Percentiles rank a stretch among this genome's conserved stretches.
Evolutionary conservation across 2,113 vertebrate species (phyloP).

Genomic region (Myanophis thanlyinensis): DNA sequence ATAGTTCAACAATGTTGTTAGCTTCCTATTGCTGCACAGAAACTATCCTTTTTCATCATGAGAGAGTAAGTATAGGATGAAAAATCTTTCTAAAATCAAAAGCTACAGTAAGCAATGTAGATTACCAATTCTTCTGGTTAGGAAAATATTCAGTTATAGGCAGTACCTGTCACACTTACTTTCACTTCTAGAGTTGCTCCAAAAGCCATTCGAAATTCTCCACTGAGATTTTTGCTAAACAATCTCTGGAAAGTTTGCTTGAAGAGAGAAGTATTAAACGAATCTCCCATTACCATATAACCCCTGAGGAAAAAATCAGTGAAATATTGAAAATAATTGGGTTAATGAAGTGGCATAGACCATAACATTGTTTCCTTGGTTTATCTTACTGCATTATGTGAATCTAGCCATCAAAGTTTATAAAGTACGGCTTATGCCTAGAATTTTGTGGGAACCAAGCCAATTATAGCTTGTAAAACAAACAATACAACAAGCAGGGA

Average conservation of each 20-base stretch:
- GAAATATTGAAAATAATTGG: background rate
- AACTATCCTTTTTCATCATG: background rate
- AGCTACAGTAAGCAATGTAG: background rate
- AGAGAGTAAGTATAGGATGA: background rate
- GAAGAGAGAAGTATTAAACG: conserved; percentile 97
- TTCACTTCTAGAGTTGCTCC: conserved; percentile 92
- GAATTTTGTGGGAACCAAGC: background rate
- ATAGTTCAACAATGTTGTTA: background rate
- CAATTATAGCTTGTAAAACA: background rate
- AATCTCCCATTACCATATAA: conserved; percentile 97
- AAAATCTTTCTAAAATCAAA: background rate
- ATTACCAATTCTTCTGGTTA: background rate
- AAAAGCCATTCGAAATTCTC: conserved; percentile 94
- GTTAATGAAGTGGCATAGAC: background rate
- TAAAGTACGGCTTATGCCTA: background rate
- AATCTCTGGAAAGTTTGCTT: conserved; percentile 99
- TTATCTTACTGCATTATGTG: background rate
- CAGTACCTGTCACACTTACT: conserved; percentile 66
- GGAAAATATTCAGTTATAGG: background rate
- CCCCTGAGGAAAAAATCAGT: conserved; percentile 72
- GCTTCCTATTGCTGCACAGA: background rate
- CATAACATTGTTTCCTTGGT: background rate
- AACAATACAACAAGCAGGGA: background rate
- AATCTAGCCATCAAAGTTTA: background rate
- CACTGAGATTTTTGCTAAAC: conserved; percentile 89